A percentile compares a stretch with the other conserved stretches of the same genome.
These are phyloP conservation scores for Sturnira hondurensis DNA, from an alignment of 2,113 vertebrate species.

Conservation along the genomic window DNA sequence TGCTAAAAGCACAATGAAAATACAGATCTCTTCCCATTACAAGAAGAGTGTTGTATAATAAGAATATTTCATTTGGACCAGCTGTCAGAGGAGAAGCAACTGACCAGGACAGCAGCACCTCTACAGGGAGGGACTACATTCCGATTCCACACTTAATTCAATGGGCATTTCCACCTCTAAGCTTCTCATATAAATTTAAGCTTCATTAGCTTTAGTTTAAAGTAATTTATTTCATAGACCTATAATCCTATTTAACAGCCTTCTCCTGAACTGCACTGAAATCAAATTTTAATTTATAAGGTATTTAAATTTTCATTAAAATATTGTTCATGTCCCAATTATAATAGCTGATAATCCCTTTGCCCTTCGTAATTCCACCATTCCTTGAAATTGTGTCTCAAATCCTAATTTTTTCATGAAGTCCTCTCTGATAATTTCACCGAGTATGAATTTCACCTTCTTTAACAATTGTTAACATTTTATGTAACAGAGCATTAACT, in stretches of 20 bases:
- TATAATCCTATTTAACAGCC: constrained; percentile 27
- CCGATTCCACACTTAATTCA: neutral
- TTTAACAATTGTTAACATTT: constrained; percentile 13
- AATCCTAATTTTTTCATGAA: constrained; percentile 13
- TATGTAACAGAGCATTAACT: constrained; percentile 21
- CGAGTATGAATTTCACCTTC: neutral
- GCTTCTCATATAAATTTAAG: neutral
- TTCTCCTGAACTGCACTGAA: constrained; percentile 26
- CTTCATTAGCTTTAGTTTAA: constrained; percentile 43
- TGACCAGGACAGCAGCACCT: neutral
- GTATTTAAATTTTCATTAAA: constrained; percentile 33
- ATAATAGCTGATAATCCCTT: constrained; percentile 28
- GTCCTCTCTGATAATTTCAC: neutral
- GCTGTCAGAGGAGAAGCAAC: neutral
- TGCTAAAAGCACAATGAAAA: neutral
- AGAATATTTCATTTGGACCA: neutral
- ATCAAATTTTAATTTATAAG: constrained; percentile 35
- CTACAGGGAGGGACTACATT: neutral
- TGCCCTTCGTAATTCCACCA: neutral
- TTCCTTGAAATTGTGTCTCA: constrained; percentile 30
- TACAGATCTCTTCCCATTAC: neutral
- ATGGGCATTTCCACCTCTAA: neutral
- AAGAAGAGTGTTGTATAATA: neutral
- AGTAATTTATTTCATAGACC: constrained; percentile 41
- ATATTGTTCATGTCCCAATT: constrained; percentile 3